Evolutionary conservation across 64 coral and sea anemone genomes (phyloP).

Genomic region (Hydrozoanthus tunicans): DNA sequence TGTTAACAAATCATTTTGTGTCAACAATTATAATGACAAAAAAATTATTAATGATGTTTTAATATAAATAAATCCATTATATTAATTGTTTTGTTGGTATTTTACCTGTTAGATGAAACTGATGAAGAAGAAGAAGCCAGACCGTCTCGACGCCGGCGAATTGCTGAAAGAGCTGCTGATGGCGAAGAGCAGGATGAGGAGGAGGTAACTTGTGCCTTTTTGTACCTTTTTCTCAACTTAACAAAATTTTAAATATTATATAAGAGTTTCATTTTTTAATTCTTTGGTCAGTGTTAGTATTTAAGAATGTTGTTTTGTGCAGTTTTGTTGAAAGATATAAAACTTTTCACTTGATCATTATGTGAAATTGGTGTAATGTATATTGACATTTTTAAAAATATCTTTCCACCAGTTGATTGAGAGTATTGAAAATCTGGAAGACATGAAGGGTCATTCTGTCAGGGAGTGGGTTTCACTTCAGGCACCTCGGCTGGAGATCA

Average conservation of each 20-base stretch:
- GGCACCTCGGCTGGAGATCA: slow-evolving; percentile 92
- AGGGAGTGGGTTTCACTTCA: slow-evolving; percentile 96
- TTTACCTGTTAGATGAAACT: slow-evolving; percentile 71
- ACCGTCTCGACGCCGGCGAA: slow-evolving; percentile 70
- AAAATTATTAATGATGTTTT: too few relatives aligned
- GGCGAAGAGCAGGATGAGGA: slow-evolving; percentile 94
- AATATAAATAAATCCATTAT: too few relatives aligned
- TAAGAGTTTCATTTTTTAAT: too few relatives aligned
- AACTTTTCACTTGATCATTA: too few relatives aligned
- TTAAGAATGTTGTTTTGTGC: too few relatives aligned
- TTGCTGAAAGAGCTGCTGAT: slow-evolving; percentile 91
- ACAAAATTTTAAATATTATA: too few relatives aligned
- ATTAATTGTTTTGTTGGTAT: too few relatives aligned
- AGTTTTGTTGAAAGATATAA: too few relatives aligned
- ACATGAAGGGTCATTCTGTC: slow-evolving; percentile 98
- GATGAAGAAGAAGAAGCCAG: slow-evolving; percentile 93
- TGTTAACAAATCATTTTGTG: background rate
- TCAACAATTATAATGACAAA: too few relatives aligned
- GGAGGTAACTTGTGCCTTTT: slow-evolving; percentile 45
- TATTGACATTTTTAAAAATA: background rate
- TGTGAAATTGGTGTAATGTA: too few relatives aligned
- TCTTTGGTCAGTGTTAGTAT: too few relatives aligned
- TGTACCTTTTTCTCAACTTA: too few relatives aligned
- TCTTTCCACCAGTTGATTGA: slow-evolving; percentile 71
- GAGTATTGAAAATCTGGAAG: slow-evolving; percentile 99